Base-by-base conservation (phyloP, 2,113 vertebrate species). In the Rhagologus leucostigma region DNA sequence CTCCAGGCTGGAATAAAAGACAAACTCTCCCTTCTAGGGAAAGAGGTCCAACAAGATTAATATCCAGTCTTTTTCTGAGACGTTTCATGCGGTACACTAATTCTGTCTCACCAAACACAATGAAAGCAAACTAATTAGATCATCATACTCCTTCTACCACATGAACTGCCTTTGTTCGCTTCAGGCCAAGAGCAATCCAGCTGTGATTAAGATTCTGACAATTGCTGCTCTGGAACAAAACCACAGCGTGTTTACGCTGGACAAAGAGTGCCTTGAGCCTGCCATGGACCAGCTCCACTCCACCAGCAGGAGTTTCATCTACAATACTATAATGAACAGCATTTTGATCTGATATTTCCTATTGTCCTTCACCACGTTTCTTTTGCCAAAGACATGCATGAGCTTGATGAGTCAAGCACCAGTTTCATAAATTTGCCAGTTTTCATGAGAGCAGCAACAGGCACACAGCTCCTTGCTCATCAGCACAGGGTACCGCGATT, bases 121-220 rank as follows among this genome's bases (percentile, higher is more conserved):
- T 27, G 47, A 90, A 84, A 88, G 52, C 62, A 67, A 90, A 37
- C 47, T 93, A 93, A 94, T 94, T 83, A 95, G 82, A 94, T 87
- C 94, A 94, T 74, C 49, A 49, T 53, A 84, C 87, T 83, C 67
- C 65, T 91, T n/a, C 90, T 42, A 69, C 78, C 84, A 78, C 80
- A 92, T 13, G 49, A 93, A 46, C 63, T 62, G 87, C 75, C 63
- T 88, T 84, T 90, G 87, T 86, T 93, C 78, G 79, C 90, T 94
- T 67, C 73, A 93, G 92, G 92, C 79, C 83, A 87, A 78, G 16
- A 93, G 65, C 70, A 92, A 87, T 73, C 60, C 55, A 78, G 82
- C 86, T 86, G 41, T 42, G 86, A 84, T 64, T 71, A 62, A 70
- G 64, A 89, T 77, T 81, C 71, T 93, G 85, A 96, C 81, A 90